phyloP scores from a whole-genome alignment of 2,888 invertebrate species.

The Standfussiana lucernea region DNA sequence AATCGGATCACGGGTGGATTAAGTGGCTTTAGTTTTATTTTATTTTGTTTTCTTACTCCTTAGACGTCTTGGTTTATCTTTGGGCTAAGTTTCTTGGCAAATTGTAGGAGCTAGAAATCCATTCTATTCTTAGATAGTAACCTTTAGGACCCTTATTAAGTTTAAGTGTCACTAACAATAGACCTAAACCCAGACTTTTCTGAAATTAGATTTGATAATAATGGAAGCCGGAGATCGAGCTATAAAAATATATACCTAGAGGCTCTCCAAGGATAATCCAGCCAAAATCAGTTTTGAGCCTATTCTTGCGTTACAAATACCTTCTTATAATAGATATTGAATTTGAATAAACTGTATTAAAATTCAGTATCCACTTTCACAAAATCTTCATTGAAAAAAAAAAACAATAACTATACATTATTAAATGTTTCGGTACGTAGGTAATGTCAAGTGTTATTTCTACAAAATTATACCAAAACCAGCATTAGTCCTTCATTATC shows the following conservation, averaged over 20 bases:
- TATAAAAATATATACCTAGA: not conserved
- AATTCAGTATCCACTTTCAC: slow-evolving; percentile 7
- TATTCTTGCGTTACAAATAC: not conserved
- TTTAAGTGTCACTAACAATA: not conserved
- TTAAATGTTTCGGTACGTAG: not conserved
- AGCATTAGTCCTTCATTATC: slow-evolving; percentile 23
- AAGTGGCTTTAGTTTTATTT: slow-evolving; percentile 29
- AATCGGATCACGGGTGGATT: slow-evolving; percentile 33
- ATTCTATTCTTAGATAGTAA: not conserved
- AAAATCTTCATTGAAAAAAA: not conserved
- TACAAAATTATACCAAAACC: slow-evolving; percentile 20
- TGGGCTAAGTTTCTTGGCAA: not conserved
- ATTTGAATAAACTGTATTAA: slow-evolving; percentile 9
- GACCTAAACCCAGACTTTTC: not conserved
- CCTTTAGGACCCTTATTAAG: not conserved
- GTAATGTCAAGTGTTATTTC: not conserved
- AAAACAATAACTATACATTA: not conserved
- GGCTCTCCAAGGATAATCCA: slow-evolving; percentile 4
- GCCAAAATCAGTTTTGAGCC: not conserved
- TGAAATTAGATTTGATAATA: not conserved
- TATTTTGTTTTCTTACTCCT: not conserved
- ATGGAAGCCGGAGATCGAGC: not conserved
- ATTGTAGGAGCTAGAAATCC: not conserved
- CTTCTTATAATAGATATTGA: slow-evolving; percentile 19
- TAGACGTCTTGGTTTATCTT: slow-evolving; percentile 19